Conservation (phyloP, 2,888 invertebrate species). For the Cordilura impudica region DNA sequence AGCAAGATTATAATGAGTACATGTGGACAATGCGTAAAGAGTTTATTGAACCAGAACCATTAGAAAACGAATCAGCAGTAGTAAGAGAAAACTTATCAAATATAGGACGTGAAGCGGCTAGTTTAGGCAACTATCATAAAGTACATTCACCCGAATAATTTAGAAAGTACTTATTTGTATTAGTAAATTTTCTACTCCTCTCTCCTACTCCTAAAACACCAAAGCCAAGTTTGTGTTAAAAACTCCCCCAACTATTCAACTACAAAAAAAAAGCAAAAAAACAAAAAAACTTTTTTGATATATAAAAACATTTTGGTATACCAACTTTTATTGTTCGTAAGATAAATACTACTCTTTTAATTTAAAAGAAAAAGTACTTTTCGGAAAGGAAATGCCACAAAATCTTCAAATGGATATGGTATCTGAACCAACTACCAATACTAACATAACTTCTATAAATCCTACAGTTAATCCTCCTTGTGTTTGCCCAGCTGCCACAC, state of each 20-base stretch:
- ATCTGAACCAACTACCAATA: conserved; percentile 49
- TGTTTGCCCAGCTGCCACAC: background rate
- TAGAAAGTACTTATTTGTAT: conserved; percentile 25
- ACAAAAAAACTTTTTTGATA: background rate
- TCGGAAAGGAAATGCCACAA: background rate
- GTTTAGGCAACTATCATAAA: conserved; percentile 76
- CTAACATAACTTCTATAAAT: conserved; percentile 59
- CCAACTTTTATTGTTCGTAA: conserved; percentile 44
- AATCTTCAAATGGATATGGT: conserved; percentile 53
- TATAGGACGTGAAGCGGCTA: conserved; percentile 80
- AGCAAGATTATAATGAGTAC: conserved; percentile 93
- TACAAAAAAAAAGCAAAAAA: background rate
- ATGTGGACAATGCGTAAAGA: conserved; percentile 97
- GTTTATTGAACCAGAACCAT: conserved; percentile 86
- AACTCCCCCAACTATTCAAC: conserved; percentile 24
- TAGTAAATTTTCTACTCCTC: conserved; percentile 24
- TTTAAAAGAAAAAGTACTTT: conserved; percentile 8
- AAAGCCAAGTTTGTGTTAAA: conserved; percentile 53
- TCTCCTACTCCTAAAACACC: conserved; percentile 40
- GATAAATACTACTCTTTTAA: conserved; percentile 13
- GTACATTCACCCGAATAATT: conserved; percentile 77
- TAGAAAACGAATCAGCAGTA: conserved; percentile 79
- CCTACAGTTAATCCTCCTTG: conserved; percentile 27
- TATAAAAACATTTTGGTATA: conserved; percentile 19
- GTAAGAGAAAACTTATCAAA: conserved; percentile 82